A percentile compares a stretch with the other conserved stretches of the same genome.
These are phyloP conservation scores for Aurelia sp. DNA, from an alignment of 30 jellyfish, hydroid and myxozoan genomes.

Conservation along the genomic window DNA sequence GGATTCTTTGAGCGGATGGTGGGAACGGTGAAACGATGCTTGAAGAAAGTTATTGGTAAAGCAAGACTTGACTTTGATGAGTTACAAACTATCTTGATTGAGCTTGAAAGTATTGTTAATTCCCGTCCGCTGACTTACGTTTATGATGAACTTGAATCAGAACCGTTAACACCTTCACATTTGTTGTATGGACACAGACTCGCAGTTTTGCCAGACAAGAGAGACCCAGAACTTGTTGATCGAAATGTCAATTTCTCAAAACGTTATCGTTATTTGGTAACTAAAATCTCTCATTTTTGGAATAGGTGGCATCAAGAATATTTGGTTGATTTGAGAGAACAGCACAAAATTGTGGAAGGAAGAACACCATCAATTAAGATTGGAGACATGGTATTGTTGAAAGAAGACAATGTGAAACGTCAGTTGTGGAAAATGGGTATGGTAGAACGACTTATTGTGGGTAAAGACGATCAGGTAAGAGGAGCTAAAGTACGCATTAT, in stretches of 20 bases:
- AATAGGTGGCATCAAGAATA: conserved; percentile 15
- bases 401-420: conserved; percentile 26
- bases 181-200: conserved; percentile 17
- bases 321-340: neutral
- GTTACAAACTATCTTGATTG: conserved; percentile 23
- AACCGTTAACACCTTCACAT: conserved; percentile 33
- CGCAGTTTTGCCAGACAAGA: neutral
- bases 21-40: no score
- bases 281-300: conserved; percentile 1
- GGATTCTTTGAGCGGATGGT: no score
- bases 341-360: neutral
- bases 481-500: conserved; percentile 38
- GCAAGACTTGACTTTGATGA: conserved; percentile 1
- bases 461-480: conserved; percentile 15
- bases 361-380: neutral
- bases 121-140: conserved; percentile 26
- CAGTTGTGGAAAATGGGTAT: conserved; percentile 23
- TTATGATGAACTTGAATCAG: neutral
- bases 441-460: conserved; percentile 5
- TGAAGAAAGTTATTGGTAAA: no score
- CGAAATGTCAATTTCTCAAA: neutral
- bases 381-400: conserved; percentile 24
- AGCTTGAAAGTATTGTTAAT: neutral
- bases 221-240: neutral
- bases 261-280: conserved; percentile 1